phyloP scores from a whole-genome alignment of 2,888 invertebrate species.

The Acanthosepion esculentum region DNA sequence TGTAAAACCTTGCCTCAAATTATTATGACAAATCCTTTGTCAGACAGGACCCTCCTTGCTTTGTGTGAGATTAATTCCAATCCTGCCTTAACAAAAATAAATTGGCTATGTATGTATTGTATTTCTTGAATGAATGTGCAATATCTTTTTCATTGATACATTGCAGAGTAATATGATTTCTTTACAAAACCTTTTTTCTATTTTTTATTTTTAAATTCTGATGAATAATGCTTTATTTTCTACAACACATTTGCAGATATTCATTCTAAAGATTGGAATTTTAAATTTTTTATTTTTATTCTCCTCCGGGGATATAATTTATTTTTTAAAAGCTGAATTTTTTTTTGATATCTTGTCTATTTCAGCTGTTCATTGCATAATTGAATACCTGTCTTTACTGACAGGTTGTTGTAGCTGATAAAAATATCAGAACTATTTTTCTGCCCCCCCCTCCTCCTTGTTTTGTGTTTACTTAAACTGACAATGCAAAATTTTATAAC shows the following conservation, averaged over 20 bases:
- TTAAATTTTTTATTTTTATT: neutral
- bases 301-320: neutral
- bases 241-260: neutral
- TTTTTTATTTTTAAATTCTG: neutral
- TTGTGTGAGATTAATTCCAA: too few relatives aligned
- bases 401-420: neutral
- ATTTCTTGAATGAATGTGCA: neutral
- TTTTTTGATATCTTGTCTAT: neutral
- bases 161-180: neutral
- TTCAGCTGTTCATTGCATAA: neutral
- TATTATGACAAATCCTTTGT: too few relatives aligned
- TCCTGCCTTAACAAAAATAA: too few relatives aligned
- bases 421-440: neutral
- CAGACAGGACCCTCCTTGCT: too few relatives aligned
- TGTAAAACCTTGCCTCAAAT: too few relatives aligned
- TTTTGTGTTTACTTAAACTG: neutral
- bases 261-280: neutral
- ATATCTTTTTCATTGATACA: neutral
- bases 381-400: neutral
- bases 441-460: neutral
- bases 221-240: neutral
- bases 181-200: neutral
- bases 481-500: neutral
- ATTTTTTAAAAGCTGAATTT: neutral
- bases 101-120: too few relatives aligned